Conservation (phyloP, 2,797 vertebrate genomes). For the Poecilia gillii region DNA sequence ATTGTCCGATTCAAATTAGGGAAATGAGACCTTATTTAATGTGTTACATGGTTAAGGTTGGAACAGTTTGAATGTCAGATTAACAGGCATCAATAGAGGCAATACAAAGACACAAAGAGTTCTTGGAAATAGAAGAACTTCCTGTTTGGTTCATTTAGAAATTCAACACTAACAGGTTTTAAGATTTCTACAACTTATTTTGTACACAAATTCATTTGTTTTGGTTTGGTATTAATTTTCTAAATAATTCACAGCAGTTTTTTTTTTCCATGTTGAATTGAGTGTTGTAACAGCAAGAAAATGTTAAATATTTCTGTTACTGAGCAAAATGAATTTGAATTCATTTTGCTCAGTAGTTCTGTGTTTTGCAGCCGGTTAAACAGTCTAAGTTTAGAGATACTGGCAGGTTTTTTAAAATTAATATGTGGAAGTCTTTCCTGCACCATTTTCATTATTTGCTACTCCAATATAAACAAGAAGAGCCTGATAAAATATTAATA, state of each 20-base stretch:
- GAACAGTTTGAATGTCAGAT: not conserved
- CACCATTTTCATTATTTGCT: not conserved
- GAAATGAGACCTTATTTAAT: not conserved
- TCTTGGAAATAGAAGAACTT: not conserved
- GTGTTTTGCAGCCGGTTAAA: not conserved
- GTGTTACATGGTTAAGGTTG: not conserved
- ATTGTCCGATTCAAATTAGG: not conserved
- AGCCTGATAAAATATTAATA: not conserved
- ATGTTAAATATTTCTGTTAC: not conserved
- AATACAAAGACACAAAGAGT: not conserved
- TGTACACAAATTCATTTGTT: not conserved
- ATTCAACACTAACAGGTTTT: not conserved
- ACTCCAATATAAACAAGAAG: not conserved
- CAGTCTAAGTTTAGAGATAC: not conserved
- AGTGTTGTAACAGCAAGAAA: not conserved
- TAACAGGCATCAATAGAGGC: not conserved
- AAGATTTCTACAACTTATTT: not conserved
- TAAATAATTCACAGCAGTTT: not conserved
- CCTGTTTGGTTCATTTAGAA: not conserved
- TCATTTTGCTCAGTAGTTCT: not conserved
- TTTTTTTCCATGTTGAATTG: not conserved
- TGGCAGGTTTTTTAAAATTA: not conserved
- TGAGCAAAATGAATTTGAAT: not conserved
- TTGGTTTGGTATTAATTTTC: not conserved
- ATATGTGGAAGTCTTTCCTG: not conserved